These are phyloP conservation scores for Arctia plantaginis DNA, from an alignment of 2,888 invertebrate species.

Conservation along the genomic window DNA sequence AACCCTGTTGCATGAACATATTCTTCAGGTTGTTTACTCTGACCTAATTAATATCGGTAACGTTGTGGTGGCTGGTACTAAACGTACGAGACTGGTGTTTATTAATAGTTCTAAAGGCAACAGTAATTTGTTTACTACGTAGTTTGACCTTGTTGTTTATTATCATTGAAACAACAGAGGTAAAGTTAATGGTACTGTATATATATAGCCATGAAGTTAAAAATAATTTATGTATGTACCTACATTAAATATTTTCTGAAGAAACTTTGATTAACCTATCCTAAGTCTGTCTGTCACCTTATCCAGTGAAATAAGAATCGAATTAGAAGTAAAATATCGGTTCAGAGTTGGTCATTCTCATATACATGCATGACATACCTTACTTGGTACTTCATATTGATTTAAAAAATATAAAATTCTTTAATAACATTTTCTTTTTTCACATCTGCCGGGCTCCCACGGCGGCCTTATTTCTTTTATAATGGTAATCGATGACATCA, in stretches of 20 bases:
- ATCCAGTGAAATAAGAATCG: not conserved
- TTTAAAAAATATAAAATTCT: not conserved
- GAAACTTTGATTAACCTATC: not conserved
- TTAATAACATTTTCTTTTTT: not conserved
- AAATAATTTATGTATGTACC: not conserved
- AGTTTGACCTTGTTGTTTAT: not conserved
- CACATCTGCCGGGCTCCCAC: not conserved
- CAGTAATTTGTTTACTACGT: not conserved
- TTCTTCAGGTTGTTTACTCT: constrained; percentile 10
- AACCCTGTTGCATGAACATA: constrained; percentile 15
- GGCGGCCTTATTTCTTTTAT: not conserved
- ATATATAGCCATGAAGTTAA: not conserved
- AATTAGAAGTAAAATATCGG: not conserved
- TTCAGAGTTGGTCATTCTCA: not conserved
- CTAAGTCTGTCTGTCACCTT: not conserved
- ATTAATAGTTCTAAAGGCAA: not conserved
- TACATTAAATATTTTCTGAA: not conserved
- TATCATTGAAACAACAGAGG: not conserved
- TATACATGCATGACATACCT: not conserved
- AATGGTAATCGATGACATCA: not conserved
- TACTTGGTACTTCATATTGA: not conserved
- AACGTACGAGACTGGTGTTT: not conserved
- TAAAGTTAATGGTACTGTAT: not conserved
- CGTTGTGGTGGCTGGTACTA: constrained; percentile 16
- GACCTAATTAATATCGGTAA: constrained; percentile 16